Conservation (phyloP, 2,113 vertebrate genomes). For the Gallinago undulata region DNA sequence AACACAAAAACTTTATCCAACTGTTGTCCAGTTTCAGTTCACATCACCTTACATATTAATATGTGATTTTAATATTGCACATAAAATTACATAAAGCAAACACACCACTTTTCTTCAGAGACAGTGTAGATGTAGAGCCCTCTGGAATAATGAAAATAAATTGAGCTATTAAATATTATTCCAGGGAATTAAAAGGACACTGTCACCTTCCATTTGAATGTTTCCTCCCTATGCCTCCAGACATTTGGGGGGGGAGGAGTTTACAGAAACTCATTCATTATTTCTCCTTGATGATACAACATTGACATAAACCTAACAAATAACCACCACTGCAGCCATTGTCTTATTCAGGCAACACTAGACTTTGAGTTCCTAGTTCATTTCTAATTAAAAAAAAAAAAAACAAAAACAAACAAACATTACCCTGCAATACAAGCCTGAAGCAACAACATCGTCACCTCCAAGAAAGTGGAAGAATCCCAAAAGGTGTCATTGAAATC, state of each 20-base stretch:
- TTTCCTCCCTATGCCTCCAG: not conserved
- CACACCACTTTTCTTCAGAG: not conserved
- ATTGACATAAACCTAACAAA: not conserved
- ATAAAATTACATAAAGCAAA: not conserved
- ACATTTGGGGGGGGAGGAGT: not conserved
- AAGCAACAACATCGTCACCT: not conserved
- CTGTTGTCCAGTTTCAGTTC: not conserved
- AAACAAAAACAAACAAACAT: not conserved
- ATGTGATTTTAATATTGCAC: not conserved
- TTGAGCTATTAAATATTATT: not conserved
- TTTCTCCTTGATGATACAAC: not conserved
- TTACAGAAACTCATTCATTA: not conserved
- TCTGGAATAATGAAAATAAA: not conserved
- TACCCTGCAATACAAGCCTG: not conserved
- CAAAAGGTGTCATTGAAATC: not conserved
- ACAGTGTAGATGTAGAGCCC: not conserved
- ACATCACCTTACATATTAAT: not conserved
- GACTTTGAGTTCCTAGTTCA: not conserved
- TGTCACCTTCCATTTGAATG: not conserved
- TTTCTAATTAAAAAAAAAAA: not conserved
- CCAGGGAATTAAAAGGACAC: not conserved
- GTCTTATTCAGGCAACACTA: not conserved
- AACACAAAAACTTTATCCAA: not conserved
- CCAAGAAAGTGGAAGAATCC: not conserved
- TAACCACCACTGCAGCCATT: not conserved